Evolutionary conservation across 2,113 vertebrate genomes (phyloP).

Genomic region (Mixornis gularis): DNA sequence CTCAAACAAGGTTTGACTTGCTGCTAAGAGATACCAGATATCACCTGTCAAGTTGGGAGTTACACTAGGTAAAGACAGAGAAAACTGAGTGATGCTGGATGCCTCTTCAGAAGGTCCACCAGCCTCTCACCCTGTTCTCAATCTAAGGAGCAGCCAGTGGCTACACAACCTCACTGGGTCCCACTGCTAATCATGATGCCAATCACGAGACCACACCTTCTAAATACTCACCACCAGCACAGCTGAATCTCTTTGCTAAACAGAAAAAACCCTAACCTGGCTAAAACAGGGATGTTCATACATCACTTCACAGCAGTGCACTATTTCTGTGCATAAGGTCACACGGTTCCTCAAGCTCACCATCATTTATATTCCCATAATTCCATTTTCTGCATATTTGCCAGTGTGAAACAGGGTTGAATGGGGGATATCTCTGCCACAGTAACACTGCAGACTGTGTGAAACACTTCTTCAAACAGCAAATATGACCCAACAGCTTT

Average conservation of each 20-base stretch:
- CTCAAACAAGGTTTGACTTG: neutral
- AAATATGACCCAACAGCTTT: neutral
- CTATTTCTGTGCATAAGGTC: neutral
- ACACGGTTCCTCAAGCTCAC: neutral
- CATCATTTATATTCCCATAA: neutral
- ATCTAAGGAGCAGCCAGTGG: neutral
- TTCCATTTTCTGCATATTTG: neutral
- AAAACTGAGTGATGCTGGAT: neutral
- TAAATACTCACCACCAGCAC: neutral
- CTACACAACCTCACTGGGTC: neutral
- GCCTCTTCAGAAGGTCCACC: neutral
- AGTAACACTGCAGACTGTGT: neutral
- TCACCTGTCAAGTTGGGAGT: neutral
- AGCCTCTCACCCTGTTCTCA: rapidly evolving
- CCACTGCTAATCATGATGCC: neutral
- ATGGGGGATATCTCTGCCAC: neutral
- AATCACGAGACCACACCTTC: neutral
- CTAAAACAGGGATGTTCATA: neutral
- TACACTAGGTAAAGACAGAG: neutral
- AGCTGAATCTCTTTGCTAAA: neutral
- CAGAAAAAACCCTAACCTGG: neutral
- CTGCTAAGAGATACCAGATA: neutral
- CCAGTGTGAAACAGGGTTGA: neutral
- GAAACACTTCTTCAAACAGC: neutral
- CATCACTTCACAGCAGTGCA: neutral